Base-by-base conservation (phyloP, 2,797 vertebrate genomes). In the Geotria australis region DNA sequence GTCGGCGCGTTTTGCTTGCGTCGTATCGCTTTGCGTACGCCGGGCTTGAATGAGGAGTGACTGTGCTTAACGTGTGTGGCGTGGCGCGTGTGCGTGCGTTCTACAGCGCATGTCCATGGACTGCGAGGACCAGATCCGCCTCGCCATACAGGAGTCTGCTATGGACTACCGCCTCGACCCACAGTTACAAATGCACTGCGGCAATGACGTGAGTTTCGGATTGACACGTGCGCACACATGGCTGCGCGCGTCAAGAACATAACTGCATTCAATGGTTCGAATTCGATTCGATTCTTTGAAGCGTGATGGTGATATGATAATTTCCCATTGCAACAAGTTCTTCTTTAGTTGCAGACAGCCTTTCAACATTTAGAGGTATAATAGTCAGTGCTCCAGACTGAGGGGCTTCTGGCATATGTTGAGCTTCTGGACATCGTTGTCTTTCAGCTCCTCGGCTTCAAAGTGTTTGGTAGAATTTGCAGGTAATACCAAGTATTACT, bases 141-240 rank as follows among this genome's bases (percentile, higher is more conserved):
- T 95, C 47, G 89, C 95, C 61, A 79, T 98, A 60, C 85, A 95
- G 68, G 89, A 98, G 61, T 89, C 89, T 0, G 89, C 89, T 2
- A 73, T 98, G 38, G 88, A 98, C 67, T 98, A 95, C 69, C 77
- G 89, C 46, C 79, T 98, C 12, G 88, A 98, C 65, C 89, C 88
- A 48, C 88, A 98, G 62, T 76, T 98, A 46, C 89, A 98, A 73
- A 73, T 86, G 56, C 85, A 95, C 61, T 98, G 89, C 60, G 78
- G 75, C 11, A 77, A 84, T 0, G 89, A 96, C 83, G 89, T 94
- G 64, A 61, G 68, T 48, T 12, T 53, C 49, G 2, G 14, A 14
- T 53, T 14, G 11, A 53, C 6, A 11, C 14, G 7, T 49, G 14
- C 5, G 24, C 4, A 14, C 48, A 51, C 48, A 5, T 5, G 14